Evolutionary conservation across 2,888 invertebrate species (phyloP).

Genomic region (Chymomyza amoena): DNA sequence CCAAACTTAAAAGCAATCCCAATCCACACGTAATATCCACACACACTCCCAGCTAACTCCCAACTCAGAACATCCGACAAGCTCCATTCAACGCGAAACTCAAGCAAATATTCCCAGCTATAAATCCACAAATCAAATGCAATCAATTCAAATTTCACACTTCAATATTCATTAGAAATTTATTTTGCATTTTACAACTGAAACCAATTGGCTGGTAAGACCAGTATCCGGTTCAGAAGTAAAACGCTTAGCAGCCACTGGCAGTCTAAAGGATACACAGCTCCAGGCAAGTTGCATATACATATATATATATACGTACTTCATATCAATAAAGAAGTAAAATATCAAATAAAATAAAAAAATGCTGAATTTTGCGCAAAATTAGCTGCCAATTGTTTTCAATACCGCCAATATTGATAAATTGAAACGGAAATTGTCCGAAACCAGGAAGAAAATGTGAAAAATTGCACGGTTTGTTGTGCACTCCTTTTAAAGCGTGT

Average conservation of each 20-base stretch:
- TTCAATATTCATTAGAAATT: slow-evolving; percentile 70
- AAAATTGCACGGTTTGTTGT: slow-evolving; percentile 13
- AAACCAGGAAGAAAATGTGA: slow-evolving; percentile 59
- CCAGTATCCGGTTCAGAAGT: neutral
- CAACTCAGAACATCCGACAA: neutral
- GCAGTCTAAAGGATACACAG: neutral
- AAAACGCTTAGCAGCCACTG: neutral
- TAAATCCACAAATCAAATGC: slow-evolving; percentile 67
- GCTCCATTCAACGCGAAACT: neutral
- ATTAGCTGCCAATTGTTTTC: slow-evolving; percentile 71
- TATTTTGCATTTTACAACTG: slow-evolving; percentile 62
- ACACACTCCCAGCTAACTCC: neutral
- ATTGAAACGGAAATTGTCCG: slow-evolving; percentile 61
- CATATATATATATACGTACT: neutral
- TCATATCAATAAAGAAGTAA: slow-evolving; percentile 7
- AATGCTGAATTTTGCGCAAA: slow-evolving; percentile 59
- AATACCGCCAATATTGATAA: slow-evolving; percentile 53
- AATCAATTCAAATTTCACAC: slow-evolving; percentile 71
- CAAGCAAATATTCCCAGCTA: slow-evolving; percentile 45
- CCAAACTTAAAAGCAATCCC: neutral
- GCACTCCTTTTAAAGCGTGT: slow-evolving; percentile 16
- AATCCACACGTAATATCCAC: too few relatives aligned
- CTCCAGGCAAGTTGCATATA: neutral
- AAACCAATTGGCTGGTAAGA: slow-evolving; percentile 8
- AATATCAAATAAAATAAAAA: slow-evolving; percentile 51